phyloP scores from a whole-genome alignment of 2,888 invertebrate genomes.

The Eugnorisma glareosa region DNA sequence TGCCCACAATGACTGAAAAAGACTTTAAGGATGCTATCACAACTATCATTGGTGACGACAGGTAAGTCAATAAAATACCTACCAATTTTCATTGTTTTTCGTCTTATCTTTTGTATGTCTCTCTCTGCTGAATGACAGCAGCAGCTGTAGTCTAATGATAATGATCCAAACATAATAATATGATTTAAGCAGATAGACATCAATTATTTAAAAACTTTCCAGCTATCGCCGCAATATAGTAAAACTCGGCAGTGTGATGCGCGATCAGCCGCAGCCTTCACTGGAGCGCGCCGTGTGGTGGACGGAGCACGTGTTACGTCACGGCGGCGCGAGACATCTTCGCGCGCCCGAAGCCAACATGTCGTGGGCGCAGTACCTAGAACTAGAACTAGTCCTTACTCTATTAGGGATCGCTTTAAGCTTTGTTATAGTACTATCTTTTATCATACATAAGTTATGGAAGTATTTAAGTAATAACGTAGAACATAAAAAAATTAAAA shows the following conservation, averaged over 20 bases:
- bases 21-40: constrained; percentile 33
- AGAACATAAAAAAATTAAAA: neutral
- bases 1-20: constrained; percentile 20
- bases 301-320: constrained; percentile 12
- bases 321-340: neutral
- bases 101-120: too few relatives aligned
- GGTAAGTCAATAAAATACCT: neutral
- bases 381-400: constrained; percentile 2
- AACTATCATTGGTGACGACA: constrained; percentile 17
- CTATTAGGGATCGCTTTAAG: neutral
- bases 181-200: neutral
- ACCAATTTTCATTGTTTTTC: neutral
- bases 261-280: neutral
- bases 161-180: neutral
- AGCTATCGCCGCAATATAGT: constrained; percentile 46
- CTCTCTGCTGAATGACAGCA: too few relatives aligned
- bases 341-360: constrained; percentile 5
- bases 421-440: neutral
- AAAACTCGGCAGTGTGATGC: neutral
- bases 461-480: neutral
- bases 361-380: neutral
- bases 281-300: constrained; percentile 20
- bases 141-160: neutral
- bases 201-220: constrained; percentile 2
- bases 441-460: neutral